Conservation (phyloP, 1,140 invertebrate species). For the Drepana arcuata region DNA sequence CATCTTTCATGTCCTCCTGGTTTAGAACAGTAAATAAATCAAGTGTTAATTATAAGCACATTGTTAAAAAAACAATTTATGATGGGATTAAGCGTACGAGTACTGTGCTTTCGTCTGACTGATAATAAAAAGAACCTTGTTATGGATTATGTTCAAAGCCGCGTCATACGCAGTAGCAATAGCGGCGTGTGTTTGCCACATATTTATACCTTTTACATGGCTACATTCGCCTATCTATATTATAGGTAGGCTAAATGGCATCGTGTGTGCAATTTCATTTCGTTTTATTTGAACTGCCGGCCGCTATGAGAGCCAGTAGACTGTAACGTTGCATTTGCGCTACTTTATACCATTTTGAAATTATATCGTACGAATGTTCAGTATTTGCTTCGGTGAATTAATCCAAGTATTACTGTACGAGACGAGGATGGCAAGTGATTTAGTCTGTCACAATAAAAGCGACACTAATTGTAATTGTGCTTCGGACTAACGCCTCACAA, state of each 20-base stretch:
- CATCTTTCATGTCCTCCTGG: neutral
- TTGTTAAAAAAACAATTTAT: neutral
- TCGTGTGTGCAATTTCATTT: constrained; percentile 24
- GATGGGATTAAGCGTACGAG: neutral
- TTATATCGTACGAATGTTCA: too few species aligned
- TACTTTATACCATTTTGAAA: neutral
- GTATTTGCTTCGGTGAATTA: neutral
- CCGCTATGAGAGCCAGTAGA: constrained; percentile 11
- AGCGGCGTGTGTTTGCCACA: too few species aligned
- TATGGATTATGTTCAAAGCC: constrained; percentile 14
- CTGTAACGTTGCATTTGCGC: constrained; percentile 15
- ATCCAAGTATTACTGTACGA: constrained; percentile 3
- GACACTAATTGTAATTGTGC: constrained; percentile 19
- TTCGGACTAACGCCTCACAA: neutral
- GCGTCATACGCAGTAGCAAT: constrained; percentile 10
- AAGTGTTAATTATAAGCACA: neutral
- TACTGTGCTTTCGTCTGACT: constrained; percentile 1
- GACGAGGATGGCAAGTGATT: constrained; percentile 12
- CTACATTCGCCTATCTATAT: constrained; percentile 9
- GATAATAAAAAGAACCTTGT: constrained; percentile 10
- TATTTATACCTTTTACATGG: too few species aligned
- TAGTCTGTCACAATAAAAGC: constrained; percentile 17
- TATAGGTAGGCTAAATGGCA: constrained; percentile 8
- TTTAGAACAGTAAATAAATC: neutral
- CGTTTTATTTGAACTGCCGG: constrained; percentile 28